A percentile compares a stretch with the other conserved stretches of the same genome.
Conservation (phyloP, 2,797 vertebrate genomes). For the Takifugu rubripes region DNA sequence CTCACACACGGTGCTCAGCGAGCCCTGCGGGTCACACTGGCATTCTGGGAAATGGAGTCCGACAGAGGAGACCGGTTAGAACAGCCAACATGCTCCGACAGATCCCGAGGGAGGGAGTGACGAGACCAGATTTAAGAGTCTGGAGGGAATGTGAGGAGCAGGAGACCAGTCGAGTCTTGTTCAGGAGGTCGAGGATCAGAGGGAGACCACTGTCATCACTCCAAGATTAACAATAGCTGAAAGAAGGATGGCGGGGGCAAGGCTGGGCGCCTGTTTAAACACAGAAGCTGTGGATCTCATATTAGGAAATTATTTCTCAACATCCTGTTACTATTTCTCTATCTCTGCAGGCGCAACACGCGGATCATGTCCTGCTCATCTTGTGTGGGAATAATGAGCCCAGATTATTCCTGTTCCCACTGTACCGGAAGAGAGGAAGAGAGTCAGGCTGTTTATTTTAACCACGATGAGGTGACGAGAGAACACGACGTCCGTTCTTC, state of each 20-base stretch:
- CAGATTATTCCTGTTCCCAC: not conserved
- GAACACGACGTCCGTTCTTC: not conserved
- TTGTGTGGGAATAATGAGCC: not conserved
- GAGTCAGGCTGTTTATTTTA: not conserved
- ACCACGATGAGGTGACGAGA: not conserved
- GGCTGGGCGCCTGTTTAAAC: not conserved
- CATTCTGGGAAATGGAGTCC: slow-evolving; percentile 78
- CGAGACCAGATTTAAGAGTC: not conserved
- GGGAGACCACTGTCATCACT: slow-evolving; percentile 3
- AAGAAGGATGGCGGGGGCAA: not conserved
- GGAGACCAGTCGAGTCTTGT: slow-evolving; percentile 21
- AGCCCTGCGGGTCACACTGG: slow-evolving; percentile 92
- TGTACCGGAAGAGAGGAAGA: not conserved
- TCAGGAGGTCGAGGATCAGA: slow-evolving; percentile 4
- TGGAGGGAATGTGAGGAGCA: slow-evolving; percentile 13
- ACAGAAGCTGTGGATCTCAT: not conserved
- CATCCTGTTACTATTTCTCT: not conserved
- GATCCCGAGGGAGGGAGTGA: not conserved
- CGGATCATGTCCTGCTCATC: not conserved
- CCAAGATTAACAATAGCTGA: not conserved
- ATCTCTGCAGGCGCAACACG: not conserved
- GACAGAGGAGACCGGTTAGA: slow-evolving; percentile 4
- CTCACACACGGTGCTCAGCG: slow-evolving; percentile 90
- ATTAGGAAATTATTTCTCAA: not conserved
- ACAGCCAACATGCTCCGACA: not conserved